These are phyloP conservation scores for Sylvia atricapilla DNA, from an alignment of 2,113 vertebrate species.

Conservation along the genomic window DNA sequence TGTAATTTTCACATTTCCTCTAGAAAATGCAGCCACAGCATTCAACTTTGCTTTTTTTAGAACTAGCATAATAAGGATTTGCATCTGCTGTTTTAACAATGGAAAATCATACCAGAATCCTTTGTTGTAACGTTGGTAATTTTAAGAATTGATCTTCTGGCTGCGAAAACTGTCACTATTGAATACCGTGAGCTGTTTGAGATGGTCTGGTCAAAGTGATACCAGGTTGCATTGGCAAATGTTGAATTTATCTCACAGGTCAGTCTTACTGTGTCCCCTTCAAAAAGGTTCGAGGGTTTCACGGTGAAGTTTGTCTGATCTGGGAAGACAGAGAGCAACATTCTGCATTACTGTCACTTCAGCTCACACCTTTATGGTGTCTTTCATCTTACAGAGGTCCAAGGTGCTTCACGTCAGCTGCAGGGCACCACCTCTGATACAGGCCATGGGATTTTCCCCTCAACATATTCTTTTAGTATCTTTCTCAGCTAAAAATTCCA, in stretches of 20 bases:
- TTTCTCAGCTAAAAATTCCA: background rate
- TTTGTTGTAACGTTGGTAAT: background rate
- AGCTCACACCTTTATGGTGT: background rate
- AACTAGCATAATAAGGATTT: background rate
- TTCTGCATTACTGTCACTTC: background rate
- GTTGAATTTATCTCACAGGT: conserved; percentile 42
- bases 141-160: background rate
- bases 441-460: background rate
- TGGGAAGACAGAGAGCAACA: conserved; percentile 33
- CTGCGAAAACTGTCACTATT: background rate
- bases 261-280: conserved; percentile 67
- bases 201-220: background rate
- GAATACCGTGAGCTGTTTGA: background rate
- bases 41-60: background rate
- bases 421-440: background rate
- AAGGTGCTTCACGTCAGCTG: background rate
- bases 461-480: background rate
- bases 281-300: conserved; percentile 48
- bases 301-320: conserved; percentile 57
- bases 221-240: conserved; percentile 50
- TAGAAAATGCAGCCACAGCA: background rate
- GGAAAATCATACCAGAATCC: conserved; percentile 56
- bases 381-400: background rate
- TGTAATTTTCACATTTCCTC: background rate
- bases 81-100: background rate